Base-by-base conservation (phyloP, 2,888 invertebrate species). In the Acleris cristana region DNA sequence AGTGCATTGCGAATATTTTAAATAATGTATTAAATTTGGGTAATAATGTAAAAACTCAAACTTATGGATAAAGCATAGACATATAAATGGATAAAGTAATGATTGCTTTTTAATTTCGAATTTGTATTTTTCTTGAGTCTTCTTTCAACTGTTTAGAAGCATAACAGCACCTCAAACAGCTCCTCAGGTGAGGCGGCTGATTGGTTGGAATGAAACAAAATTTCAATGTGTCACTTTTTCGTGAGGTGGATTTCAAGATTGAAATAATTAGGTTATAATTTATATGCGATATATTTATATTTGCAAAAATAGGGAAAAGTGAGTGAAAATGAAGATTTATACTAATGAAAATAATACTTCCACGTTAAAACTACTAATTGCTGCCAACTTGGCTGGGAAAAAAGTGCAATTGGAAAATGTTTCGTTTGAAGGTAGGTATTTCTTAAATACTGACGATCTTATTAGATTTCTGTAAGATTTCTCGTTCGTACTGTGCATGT, bases 271-370 rank as follows among this genome's bases (percentile, higher is more conserved):
- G 68, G 64, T 64, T 64, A 68, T 68, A 59, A 44, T 59, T 51
- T 64, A 58, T 34, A 51, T 51, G 53, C 45, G 30, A 62, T 30
- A 48, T 63, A 64, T 66, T 70, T 70, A 62, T 65, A 69, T 40
- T 60, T 30, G 23, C 14, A 65, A 69, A 63, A 58, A 66, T 14
- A 62, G 10, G 57, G 65, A 62, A 49, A 58, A 65, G n/a, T 64
- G 63, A 71, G 64, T 68, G 70, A 94, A 91, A 90, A 96, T 96
- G 95, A 95, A 95, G 81, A 94, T 96, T 72, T 94, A 94, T 73
- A 95, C 96, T 12, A 97, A 97, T 81, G 94, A 95, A 79, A 96
- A 95, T 76, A 97, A 97, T 87, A 96, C 96, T 40, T 94, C 96
- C 21, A 94, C 95, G 23, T 88, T 97, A 71, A 97, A 97, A 85